Evolutionary conservation across 2,888 invertebrate genomes (phyloP).

Genomic region (Spodoptera littoralis): DNA sequence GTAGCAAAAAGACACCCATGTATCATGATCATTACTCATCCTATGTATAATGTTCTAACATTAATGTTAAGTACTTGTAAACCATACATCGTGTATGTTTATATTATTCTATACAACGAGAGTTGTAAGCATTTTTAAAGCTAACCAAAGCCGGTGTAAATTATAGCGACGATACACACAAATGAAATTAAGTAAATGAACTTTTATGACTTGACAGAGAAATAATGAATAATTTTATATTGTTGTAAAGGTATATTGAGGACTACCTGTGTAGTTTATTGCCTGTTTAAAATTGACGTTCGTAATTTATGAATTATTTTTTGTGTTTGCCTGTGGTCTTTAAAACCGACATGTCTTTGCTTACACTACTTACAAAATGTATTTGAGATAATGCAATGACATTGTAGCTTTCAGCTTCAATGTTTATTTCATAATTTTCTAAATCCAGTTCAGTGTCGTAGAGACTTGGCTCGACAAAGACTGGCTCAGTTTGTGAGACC

Average conservation of each 20-base stretch:
- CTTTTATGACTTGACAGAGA: constrained; percentile 72
- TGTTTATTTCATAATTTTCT: not conserved
- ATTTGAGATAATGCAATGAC: not conserved
- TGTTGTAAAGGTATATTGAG: constrained; percentile 66
- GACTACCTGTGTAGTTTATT: constrained; percentile 68
- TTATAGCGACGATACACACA: constrained; percentile 71
- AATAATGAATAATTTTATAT: constrained; percentile 68
- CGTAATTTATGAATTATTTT: constrained; percentile 73
- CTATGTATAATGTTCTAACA: constrained; percentile 63
- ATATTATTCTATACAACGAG: constrained; percentile 66
- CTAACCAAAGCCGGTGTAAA: constrained; percentile 73
- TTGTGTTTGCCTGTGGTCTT: constrained; percentile 77
- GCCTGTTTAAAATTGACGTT: constrained; percentile 80
- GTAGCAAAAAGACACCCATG: constrained; percentile 74
- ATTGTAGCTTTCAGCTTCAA: constrained; percentile 5
- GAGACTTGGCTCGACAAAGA: constrained; percentile 21
- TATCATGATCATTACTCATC: constrained; percentile 68
- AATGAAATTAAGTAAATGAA: constrained; percentile 83
- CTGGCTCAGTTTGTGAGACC: constrained; percentile 67
- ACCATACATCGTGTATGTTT: constrained; percentile 71
- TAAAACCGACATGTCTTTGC: constrained; percentile 59
- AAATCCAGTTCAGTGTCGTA: not conserved
- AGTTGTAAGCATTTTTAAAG: constrained; percentile 64
- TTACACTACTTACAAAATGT: not conserved
- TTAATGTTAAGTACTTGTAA: constrained; percentile 57